phyloP scores from a whole-genome alignment of 2,113 vertebrate species.

The Leucopternis melanops region DNA sequence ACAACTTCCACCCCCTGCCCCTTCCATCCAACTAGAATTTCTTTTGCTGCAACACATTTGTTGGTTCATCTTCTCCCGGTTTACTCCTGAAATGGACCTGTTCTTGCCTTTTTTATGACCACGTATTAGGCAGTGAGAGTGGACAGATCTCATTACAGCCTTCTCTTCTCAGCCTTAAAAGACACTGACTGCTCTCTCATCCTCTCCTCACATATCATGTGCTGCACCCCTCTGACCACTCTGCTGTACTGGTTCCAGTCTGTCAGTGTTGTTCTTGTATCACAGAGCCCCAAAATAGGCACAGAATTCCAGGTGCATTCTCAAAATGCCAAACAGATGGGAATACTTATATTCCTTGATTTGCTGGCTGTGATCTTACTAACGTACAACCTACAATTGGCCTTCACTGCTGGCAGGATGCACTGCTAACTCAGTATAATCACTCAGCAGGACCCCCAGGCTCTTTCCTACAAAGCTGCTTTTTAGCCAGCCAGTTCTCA shows the following conservation, averaged over 20 bases:
- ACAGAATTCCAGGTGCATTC: neutral
- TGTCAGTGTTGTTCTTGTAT: neutral
- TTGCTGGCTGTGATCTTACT: neutral
- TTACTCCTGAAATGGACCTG: neutral
- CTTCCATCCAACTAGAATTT: neutral
- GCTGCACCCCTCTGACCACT: neutral
- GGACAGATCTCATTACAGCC: neutral
- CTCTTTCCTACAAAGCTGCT: neutral
- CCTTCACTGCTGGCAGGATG: neutral
- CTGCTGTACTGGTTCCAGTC: neutral
- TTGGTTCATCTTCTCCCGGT: neutral
- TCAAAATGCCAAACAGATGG: neutral
- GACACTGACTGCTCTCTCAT: neutral
- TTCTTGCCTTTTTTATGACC: neutral
- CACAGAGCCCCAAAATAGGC: accelerated
- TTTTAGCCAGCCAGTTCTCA: neutral
- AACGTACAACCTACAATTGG: neutral
- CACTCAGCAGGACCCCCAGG: neutral
- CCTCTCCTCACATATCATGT: neutral
- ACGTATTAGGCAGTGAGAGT: neutral
- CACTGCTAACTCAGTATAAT: neutral
- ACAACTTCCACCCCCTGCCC: neutral
- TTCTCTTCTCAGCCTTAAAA: neutral
- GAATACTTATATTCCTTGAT: neutral
- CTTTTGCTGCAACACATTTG: neutral